A percentile compares a stretch with the other conserved stretches of the same genome.
These are phyloP conservation scores for Mastigias papua DNA, from an alignment of 30 jellyfish, hydroid and myxozoan genomes.

Conservation along the genomic window DNA sequence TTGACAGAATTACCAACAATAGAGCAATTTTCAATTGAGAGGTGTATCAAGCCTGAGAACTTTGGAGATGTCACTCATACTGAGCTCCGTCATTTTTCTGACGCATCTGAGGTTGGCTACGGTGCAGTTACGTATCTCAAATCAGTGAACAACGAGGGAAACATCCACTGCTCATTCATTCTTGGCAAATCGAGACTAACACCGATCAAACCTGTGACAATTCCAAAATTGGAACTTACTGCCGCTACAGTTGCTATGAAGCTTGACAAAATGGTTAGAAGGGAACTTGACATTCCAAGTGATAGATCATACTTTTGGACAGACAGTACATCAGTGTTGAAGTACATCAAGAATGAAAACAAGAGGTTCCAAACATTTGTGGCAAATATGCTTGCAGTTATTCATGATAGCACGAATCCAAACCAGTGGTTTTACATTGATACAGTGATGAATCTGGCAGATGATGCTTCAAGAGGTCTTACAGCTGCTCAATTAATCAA, in stretches of 20 bases:
- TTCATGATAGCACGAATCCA: conserved; percentile 37
- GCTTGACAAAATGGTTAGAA: conserved; percentile 17
- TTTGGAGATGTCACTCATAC: not conserved
- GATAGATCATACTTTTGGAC: conserved; percentile 34
- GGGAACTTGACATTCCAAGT: conserved; percentile 44
- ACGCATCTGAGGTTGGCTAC: conserved; percentile 54
- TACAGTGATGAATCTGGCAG: conserved; percentile 47
- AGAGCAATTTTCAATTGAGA: conserved; percentile 35
- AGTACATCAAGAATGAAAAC: conserved; percentile 3
- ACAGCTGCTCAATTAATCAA: conserved; percentile 5
- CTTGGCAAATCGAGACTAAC: not conserved
- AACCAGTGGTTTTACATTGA: conserved; percentile 27
- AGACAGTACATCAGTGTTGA: conserved; percentile 47
- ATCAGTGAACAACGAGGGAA: conserved; percentile 27
- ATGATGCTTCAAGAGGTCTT: conserved; percentile 58
- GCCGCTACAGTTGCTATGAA: conserved; percentile 50
- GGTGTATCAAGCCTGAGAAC: not conserved
- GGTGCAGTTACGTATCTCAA: conserved; percentile 53
- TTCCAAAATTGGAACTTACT: conserved; percentile 47
- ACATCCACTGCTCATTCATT: conserved; percentile 37
- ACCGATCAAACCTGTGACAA: not conserved
- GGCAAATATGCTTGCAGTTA: conserved; percentile 55
- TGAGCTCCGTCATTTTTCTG: conserved; percentile 60
- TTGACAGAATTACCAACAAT: not conserved
- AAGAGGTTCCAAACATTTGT: conserved; percentile 55